Evolutionary conservation across 2,888 invertebrate genomes (phyloP).

Genomic region (Scaptomyza caliginosa): DNA sequence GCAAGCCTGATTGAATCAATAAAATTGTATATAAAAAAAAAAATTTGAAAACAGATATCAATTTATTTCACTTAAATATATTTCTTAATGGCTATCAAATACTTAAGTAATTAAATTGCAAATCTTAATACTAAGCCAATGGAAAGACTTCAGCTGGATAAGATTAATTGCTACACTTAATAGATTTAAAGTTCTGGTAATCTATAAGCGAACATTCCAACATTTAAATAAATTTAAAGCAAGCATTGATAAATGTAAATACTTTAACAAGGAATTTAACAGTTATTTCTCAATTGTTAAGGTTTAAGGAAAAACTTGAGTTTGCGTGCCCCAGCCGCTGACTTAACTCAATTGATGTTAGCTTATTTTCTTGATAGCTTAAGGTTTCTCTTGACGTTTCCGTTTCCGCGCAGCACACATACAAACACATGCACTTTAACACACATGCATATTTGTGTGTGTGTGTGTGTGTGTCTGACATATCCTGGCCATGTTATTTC

Average conservation of each 20-base stretch:
- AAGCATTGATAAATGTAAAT: background rate
- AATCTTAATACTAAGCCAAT: too few species aligned
- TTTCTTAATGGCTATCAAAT: too few species aligned
- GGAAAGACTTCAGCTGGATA: too few species aligned
- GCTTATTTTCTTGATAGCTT: constrained; percentile 39
- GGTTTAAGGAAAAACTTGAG: background rate
- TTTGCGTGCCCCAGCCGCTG: constrained; percentile 39
- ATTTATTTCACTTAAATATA: too few species aligned
- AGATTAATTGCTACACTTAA: too few species aligned
- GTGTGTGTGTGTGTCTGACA: constrained; percentile 15
- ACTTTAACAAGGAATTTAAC: background rate
- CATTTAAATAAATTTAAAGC: too few species aligned
- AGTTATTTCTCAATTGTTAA: background rate
- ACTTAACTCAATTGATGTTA: constrained; percentile 58
- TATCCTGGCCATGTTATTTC: constrained; percentile 25
- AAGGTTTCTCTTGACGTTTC: constrained; percentile 32
- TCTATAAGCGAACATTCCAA: too few species aligned
- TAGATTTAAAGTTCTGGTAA: too few species aligned
- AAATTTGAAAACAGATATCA: too few species aligned
- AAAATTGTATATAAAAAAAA: too few species aligned
- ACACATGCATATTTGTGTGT: constrained; percentile 3
- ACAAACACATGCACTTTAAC: constrained; percentile 6
- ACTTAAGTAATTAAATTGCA: too few species aligned
- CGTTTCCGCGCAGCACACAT: constrained; percentile 20
- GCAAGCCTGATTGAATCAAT: too few species aligned